Evolutionary conservation across 2,888 invertebrate genomes (phyloP).

Genomic region (Pyrgus malvae): DNA sequence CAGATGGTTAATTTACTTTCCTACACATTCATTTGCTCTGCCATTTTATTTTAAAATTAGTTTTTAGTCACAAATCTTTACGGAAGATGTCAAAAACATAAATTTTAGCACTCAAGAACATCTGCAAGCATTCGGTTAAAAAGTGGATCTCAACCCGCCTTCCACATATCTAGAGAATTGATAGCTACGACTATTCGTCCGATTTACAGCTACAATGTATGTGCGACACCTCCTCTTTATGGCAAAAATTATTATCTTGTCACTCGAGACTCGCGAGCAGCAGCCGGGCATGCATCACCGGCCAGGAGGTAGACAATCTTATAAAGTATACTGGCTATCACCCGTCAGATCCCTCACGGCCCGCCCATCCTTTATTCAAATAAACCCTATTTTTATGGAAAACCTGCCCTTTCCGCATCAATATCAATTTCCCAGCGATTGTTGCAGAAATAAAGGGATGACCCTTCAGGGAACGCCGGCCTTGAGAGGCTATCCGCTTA

Average conservation of each 20-base stretch:
- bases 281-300: slow-evolving; percentile 55
- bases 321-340: slow-evolving; percentile 66
- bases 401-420: slow-evolving; percentile 80
- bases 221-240: slow-evolving; percentile 20
- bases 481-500: slow-evolving; percentile 65
- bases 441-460: slow-evolving; percentile 81
- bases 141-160: too few relatives aligned
- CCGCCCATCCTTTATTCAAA: slow-evolving; percentile 81
- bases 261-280: slow-evolving; percentile 28
- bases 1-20: too few relatives aligned
- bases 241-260: slow-evolving; percentile 19
- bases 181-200: background rate
- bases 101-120: too few relatives aligned
- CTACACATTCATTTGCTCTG: too few relatives aligned
- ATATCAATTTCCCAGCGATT: slow-evolving; percentile 81
- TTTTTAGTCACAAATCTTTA: too few relatives aligned
- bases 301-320: slow-evolving; percentile 60
- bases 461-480: slow-evolving; percentile 72
- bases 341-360: slow-evolving; percentile 63
- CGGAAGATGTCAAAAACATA: too few relatives aligned
- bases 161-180: background rate
- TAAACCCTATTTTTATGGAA: slow-evolving; percentile 83
- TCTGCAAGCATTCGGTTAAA: too few relatives aligned
- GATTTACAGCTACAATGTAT: slow-evolving; percentile 13
- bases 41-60: too few relatives aligned